Conservation (phyloP, 2,113 vertebrate species). For the Gymnorhina tibicen region DNA sequence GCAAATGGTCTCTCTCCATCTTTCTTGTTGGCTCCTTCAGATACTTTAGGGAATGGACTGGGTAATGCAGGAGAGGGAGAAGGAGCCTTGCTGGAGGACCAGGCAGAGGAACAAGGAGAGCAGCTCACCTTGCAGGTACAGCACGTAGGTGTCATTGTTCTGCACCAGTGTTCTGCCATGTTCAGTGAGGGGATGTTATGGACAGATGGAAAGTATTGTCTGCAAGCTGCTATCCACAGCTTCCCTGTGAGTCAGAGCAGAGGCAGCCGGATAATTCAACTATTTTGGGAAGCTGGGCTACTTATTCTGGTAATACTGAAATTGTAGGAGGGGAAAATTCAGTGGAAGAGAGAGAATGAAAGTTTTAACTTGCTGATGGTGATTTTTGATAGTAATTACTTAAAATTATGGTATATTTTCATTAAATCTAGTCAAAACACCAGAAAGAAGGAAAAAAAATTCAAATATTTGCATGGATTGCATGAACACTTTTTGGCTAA, state of each 20-base stretch:
- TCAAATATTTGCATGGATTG: neutral
- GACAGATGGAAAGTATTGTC: neutral
- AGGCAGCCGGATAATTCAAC: neutral
- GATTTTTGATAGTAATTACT: neutral
- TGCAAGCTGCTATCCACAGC: neutral
- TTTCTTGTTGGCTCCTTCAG: neutral
- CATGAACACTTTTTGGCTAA: neutral
- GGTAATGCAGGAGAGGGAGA: neutral
- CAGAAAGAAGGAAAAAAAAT: neutral
- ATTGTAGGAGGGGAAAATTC: neutral
- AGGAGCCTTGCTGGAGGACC: neutral
- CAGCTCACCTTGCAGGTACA: neutral
- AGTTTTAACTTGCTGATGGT: neutral
- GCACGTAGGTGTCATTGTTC: rapidly evolving
- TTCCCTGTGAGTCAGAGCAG: neutral
- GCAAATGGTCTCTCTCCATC: neutral
- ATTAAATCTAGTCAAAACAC: neutral
- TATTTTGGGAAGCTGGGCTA: neutral
- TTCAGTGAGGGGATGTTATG: neutral
- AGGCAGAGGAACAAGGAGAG: neutral
- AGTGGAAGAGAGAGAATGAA: neutral
- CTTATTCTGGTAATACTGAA: neutral
- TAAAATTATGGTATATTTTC: neutral
- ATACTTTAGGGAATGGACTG: neutral
- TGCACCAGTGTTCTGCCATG: neutral